These are phyloP conservation scores for Nycticorax nycticorax DNA, from an alignment of 2,113 vertebrate species.

Conservation along the genomic window DNA sequence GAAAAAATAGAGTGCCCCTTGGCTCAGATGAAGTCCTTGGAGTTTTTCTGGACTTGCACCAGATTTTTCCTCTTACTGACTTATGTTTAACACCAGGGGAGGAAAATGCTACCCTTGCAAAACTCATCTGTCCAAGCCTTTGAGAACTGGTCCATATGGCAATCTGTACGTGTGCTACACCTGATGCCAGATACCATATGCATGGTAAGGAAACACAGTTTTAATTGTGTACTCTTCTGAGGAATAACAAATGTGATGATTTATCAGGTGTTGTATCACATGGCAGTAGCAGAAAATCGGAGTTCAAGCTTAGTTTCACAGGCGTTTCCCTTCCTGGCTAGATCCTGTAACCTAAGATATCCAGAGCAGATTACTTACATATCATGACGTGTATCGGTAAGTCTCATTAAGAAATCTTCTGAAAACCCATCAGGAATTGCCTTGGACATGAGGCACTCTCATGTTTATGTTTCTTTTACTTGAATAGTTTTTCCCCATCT, in stretches of 20 bases:
- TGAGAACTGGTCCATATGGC: background rate
- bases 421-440: background rate
- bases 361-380: background rate
- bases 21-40: background rate
- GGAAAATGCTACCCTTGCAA: background rate
- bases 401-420: background rate
- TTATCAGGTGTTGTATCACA: background rate
- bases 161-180: background rate
- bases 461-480: background rate
- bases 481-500: background rate
- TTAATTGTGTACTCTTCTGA: background rate
- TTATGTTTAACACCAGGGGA: background rate
- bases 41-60: background rate
- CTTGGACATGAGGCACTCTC: background rate
- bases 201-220: background rate
- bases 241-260: background rate
- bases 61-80: background rate
- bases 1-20: background rate
- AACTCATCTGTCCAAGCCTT: background rate
- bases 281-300: background rate
- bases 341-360: fast-evolving
- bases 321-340: background rate
- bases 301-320: background rate
- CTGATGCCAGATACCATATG: background rate
- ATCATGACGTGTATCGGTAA: too few relatives aligned